Evolutionary conservation across 2,888 invertebrate species (phyloP).

Genomic region (Helicoverpa assulta): DNA sequence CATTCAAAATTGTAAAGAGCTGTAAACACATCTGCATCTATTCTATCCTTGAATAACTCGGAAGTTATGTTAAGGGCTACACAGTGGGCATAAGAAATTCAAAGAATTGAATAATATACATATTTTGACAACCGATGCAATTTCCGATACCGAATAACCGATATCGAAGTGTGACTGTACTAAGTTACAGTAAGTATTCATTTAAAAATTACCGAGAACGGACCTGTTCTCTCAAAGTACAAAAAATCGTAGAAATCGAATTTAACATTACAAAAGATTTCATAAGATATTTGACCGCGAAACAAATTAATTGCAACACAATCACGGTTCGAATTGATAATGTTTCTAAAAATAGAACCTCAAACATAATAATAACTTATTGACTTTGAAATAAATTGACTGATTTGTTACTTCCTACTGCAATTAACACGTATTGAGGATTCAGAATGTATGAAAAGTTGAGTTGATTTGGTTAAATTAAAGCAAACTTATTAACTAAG

Average conservation of each 20-base stretch:
- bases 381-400: slow-evolving; percentile 37
- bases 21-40: too few relatives aligned
- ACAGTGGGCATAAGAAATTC: too few relatives aligned
- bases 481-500: too few relatives aligned
- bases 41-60: too few relatives aligned
- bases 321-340: slow-evolving; percentile 40
- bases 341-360: slow-evolving; percentile 31
- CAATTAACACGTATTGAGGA: background rate
- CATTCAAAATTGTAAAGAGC: too few relatives aligned
- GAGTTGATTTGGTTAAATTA: background rate
- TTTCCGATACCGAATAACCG: too few relatives aligned
- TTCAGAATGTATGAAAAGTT: background rate
- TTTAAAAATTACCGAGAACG: slow-evolving; percentile 7
- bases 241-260: slow-evolving; percentile 50
- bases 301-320: slow-evolving; percentile 65
- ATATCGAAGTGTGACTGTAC: background rate
- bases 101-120: too few relatives aligned
- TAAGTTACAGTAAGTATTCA: background rate
- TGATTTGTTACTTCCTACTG: slow-evolving; percentile 31
- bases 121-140: too few relatives aligned
- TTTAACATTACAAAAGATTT: slow-evolving; percentile 59
- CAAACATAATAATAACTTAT: slow-evolving; percentile 26
- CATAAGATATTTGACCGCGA: slow-evolving; percentile 64
- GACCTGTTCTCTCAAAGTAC: background rate
- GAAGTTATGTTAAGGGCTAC: too few relatives aligned